These are phyloP conservation scores for Holothuria scabra DNA, from an alignment of 53 echinoderm and acorn worm species.

Conservation along the genomic window DNA sequence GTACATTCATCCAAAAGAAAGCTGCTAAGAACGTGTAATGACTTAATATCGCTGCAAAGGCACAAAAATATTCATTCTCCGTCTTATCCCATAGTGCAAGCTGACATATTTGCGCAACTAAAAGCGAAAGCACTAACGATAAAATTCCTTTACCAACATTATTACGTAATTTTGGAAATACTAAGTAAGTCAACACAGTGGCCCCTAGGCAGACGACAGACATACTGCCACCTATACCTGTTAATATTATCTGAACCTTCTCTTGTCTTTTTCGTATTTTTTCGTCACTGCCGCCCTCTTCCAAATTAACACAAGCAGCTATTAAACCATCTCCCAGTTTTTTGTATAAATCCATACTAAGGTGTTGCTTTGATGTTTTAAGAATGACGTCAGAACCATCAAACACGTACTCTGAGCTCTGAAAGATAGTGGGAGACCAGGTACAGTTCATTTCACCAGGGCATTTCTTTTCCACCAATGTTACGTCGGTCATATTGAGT, in stretches of 20 bases:
- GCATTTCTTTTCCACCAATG: background rate
- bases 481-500: background rate
- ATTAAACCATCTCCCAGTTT: too few relatives aligned
- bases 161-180: constrained; percentile 60
- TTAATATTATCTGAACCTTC: constrained; percentile 38
- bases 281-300: too few relatives aligned
- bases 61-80: constrained; percentile 40
- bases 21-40: constrained; percentile 72
- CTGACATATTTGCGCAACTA: constrained; percentile 46
- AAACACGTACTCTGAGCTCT: background rate
- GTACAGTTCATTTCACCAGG: background rate
- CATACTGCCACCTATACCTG: constrained; percentile 42
- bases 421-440: background rate
- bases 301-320: too few relatives aligned
- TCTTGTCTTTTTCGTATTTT: background rate
- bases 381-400: constrained; percentile 3
- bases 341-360: too few relatives aligned
- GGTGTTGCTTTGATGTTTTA: background rate
- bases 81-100: constrained; percentile 48
- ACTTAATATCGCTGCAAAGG: constrained; percentile 52
- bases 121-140: constrained; percentile 57
- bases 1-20: constrained; percentile 79
- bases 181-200: constrained; percentile 57
- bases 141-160: constrained; percentile 65
- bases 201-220: constrained; percentile 56